Base-by-base conservation (phyloP, 2,797 vertebrate genomes). In the Mastacembelus armatus region DNA sequence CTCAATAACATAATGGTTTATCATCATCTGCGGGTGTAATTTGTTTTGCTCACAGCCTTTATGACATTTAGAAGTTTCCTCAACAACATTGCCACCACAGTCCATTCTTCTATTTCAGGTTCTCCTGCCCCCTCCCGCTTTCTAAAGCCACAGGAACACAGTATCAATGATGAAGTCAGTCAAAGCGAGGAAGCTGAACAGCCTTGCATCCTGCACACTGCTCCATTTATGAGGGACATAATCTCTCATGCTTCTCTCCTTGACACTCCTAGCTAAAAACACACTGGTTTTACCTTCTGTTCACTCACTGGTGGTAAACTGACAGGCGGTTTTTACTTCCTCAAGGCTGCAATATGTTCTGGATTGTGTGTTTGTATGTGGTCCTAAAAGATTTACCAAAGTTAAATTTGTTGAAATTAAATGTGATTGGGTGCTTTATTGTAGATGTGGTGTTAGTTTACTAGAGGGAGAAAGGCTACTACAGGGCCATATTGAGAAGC, bases 341-440 rank as follows among this genome's bases (percentile, higher is more conserved):
- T 19, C 0, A 11, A 38, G 19, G 21, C 63, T 54, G 63, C 12
- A 38, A 12, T 39, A 15, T 63, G 39, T 54, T 54, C 40, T 48
- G 15, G 5, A 11, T 19, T 12, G 18, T 49, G 43, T 54, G 30
- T 59, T 44, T 71, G 47, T 62, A 42, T 3, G n/a, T 11, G 26
- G 40, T 49, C 55, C 50, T 30, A 5, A 27, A 60, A 51, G 66
- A 51, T 19, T 22, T 24, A 26, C 47, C 21, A 47, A 68, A 58
- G 64, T 15, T n/a, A 47, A 38, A 76, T 68, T 79, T 68, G 38
- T 64, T 72, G 58, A 57, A 77, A 78, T 50, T 68, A 24, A 78
- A 50, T 14, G n/a, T 29, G 61, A 85, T 74, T 22, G 59, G 49
- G 24, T 26, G 38, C 50, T 72, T 48, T 44, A 21, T 52, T 64